phyloP scores from a whole-genome alignment of 92 coral and sea anemone genomes.

The Paragorgia papillata region DNA sequence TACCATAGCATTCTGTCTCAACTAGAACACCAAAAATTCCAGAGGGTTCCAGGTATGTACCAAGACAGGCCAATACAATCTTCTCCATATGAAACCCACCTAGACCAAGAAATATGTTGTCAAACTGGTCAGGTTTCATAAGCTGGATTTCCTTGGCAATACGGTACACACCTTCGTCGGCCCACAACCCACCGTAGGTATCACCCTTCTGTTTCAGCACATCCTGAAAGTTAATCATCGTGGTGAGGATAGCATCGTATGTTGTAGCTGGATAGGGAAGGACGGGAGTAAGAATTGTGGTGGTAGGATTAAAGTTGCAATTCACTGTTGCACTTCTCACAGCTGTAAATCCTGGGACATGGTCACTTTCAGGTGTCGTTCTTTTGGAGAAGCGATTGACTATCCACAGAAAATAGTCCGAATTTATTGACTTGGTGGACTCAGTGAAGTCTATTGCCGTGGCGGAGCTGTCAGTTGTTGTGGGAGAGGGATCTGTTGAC shows the following conservation, averaged over 20 bases:
- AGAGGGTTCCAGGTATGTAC: constrained; percentile 24
- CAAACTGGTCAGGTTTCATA: constrained; percentile 1
- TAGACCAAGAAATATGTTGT: constrained; percentile 29
- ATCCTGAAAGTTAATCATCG: constrained; percentile 26
- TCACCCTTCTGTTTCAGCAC: constrained; percentile 33
- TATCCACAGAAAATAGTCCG: constrained; percentile 6
- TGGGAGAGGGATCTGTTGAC: constrained; percentile 9
- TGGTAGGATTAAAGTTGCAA: constrained; percentile 13
- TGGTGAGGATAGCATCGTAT: constrained; percentile 25
- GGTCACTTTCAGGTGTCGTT: too few species aligned
- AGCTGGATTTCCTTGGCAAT: constrained; percentile 30
- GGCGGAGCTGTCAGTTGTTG: constrained; percentile 1
- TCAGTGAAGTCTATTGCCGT: constrained; percentile 1
- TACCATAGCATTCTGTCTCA: constrained; percentile 27
- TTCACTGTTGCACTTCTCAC: neutral
- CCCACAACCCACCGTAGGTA: constrained; percentile 24
- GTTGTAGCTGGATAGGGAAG: constrained; percentile 30
- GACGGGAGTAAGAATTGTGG: constrained; percentile 31
- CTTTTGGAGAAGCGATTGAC: too few species aligned
- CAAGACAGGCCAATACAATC: constrained; percentile 21
- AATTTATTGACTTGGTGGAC: neutral
- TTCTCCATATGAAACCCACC: constrained; percentile 38
- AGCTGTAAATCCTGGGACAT: constrained; percentile 27
- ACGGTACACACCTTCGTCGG: constrained; percentile 29
- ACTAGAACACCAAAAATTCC: constrained; percentile 27